A percentile compares a stretch with the other conserved stretches of the same genome.
Evolutionary conservation across 2,888 invertebrate genomes (phyloP).

Genomic region (Uloborus plumipes): DNA sequence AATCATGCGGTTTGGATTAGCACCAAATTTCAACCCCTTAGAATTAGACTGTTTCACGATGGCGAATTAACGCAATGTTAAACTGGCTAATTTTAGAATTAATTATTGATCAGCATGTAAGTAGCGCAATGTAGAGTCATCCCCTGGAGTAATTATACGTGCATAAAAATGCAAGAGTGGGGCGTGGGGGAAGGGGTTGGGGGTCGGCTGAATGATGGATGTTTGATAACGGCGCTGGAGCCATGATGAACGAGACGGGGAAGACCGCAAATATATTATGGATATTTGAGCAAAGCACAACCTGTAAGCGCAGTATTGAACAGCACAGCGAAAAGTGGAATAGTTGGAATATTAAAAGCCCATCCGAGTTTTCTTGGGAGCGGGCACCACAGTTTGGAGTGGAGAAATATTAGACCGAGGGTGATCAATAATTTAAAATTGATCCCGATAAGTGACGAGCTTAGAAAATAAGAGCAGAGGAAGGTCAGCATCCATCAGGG

Average conservation of each 20-base stretch:
- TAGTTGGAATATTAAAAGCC: slow-evolving; percentile 53
- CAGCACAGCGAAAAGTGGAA: slow-evolving; percentile 52
- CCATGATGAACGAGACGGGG: slow-evolving; percentile 60
- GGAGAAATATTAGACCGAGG: too few relatives aligned
- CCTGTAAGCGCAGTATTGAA: slow-evolving; percentile 49
- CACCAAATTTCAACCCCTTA: too few relatives aligned
- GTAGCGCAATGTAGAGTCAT: slow-evolving; percentile 18
- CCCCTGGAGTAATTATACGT: slow-evolving; percentile 60
- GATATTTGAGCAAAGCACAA: slow-evolving; percentile 61
- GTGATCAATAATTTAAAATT: too few relatives aligned
- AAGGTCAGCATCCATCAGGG: too few relatives aligned
- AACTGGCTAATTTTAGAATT: background rate
- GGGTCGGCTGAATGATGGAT: slow-evolving; percentile 55
- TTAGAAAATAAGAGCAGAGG: too few relatives aligned
- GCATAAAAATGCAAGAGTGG: slow-evolving; percentile 56
- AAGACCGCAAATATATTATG: slow-evolving; percentile 63
- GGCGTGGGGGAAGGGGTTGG: slow-evolving; percentile 41
- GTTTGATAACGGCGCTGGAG: slow-evolving; percentile 57
- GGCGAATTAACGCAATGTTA: too few relatives aligned
- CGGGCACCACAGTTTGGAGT: slow-evolving; percentile 3
- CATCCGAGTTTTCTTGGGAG: slow-evolving; percentile 21
- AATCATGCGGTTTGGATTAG: too few relatives aligned
- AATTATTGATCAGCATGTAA: slow-evolving; percentile 24
- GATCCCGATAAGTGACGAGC: too few relatives aligned
- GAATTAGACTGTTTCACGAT: too few relatives aligned